phyloP scores from a whole-genome alignment of 2,113 vertebrate genomes.

The Hystrix cristata region DNA sequence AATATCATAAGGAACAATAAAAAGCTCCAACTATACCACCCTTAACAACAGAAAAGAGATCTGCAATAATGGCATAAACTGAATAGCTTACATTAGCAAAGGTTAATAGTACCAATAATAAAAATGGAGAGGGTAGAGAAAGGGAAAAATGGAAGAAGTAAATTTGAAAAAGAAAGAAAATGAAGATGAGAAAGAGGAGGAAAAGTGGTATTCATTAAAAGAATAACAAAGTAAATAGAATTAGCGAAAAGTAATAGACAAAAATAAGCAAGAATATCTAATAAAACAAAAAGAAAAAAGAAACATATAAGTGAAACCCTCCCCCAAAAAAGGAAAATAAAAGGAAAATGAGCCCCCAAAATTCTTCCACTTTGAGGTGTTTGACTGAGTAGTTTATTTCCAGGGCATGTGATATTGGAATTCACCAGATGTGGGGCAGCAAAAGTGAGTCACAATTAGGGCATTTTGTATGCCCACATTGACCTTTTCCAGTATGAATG shows the following conservation, averaged over 20 bases:
- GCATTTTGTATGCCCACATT: background rate
- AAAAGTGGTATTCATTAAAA: background rate
- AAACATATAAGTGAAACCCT: background rate
- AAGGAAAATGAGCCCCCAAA: too few species aligned
- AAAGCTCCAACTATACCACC: background rate
- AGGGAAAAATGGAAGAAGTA: background rate
- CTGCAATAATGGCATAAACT: background rate
- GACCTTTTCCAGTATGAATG: background rate
- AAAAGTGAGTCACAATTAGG: background rate
- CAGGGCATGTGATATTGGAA: background rate
- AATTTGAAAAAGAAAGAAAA: background rate
- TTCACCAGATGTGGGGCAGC: background rate
- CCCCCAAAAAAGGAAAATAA: background rate
- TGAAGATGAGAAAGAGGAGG: background rate
- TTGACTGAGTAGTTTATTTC: background rate
- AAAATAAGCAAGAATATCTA: background rate
- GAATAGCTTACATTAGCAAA: background rate
- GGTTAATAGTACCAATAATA: background rate
- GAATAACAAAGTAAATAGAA: background rate
- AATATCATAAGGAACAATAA: background rate
- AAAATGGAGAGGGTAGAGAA: background rate
- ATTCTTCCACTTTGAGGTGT: background rate
- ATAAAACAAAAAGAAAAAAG: background rate
- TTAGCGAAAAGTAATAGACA: background rate
- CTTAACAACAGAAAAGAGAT: background rate